Evolutionary conservation across 2,113 vertebrate species (phyloP).

Genomic region (Corythornis cristatus): DNA sequence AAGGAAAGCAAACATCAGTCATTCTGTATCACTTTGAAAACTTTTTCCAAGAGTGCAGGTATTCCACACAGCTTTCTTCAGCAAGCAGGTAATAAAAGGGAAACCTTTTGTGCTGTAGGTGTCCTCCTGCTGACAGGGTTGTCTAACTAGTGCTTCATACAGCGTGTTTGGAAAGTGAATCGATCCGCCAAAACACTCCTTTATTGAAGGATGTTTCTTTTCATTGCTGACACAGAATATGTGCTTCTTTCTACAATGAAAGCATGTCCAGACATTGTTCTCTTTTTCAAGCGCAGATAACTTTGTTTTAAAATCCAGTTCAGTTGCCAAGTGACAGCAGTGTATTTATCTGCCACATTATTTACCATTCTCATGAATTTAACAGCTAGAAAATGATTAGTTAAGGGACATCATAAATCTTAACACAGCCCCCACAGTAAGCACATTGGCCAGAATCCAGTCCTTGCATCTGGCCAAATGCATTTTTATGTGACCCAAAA

Average conservation of each 20-base stretch:
- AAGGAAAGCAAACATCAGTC: background rate
- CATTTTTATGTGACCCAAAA: background rate
- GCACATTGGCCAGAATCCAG: background rate
- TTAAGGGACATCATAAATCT: slow-evolving; percentile 33
- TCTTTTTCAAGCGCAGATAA: background rate
- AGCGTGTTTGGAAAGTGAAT: background rate
- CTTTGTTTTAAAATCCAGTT: background rate
- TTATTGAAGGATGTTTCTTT: background rate
- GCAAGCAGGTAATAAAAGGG: background rate
- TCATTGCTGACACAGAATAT: background rate
- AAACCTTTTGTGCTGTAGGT: slow-evolving; percentile 17
- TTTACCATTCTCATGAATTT: slow-evolving; percentile 14
- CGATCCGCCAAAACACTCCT: background rate
- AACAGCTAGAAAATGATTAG: slow-evolving; percentile 31
- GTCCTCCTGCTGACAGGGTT: slow-evolving; percentile 5
- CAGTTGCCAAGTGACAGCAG: background rate
- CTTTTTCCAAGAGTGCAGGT: background rate
- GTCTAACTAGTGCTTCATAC: background rate
- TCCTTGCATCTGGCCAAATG: background rate
- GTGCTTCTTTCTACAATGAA: background rate
- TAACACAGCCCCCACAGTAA: background rate
- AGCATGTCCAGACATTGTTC: background rate
- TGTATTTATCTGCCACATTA: background rate
- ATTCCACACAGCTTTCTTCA: background rate
- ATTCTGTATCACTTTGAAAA: background rate